Evolutionary conservation across 2,113 vertebrate species (phyloP).

Genomic region (Haemorhous mexicanus): DNA sequence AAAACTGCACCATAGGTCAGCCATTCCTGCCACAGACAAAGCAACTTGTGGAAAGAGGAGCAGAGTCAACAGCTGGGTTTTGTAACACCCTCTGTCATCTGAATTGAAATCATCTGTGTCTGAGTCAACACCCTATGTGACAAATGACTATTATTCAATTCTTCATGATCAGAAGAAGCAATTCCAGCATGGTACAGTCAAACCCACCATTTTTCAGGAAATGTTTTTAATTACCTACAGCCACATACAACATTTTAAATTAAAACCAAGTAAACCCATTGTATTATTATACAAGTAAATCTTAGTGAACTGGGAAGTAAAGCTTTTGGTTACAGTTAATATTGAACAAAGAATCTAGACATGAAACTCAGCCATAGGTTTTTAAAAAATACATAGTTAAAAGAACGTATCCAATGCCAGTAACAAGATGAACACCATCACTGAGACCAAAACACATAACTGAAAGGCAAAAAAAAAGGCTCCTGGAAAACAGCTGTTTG

Average conservation of each 20-base stretch:
- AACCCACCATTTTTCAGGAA: not conserved
- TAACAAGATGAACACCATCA: not conserved
- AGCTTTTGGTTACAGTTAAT: not conserved
- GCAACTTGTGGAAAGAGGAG: not conserved
- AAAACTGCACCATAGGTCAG: not conserved
- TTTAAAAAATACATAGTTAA: not conserved
- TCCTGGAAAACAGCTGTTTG: not conserved
- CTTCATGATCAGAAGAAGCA: not conserved
- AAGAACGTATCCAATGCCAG: not conserved
- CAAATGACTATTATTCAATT: slow-evolving; percentile 2
- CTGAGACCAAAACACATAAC: not conserved
- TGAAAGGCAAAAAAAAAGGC: not conserved
- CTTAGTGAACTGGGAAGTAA: not conserved
- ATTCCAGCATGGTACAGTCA: not conserved
- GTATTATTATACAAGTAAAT: not conserved
- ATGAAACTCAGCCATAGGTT: not conserved
- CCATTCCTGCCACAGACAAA: not conserved
- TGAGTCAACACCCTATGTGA: not conserved
- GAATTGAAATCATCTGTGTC: not conserved
- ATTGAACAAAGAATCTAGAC: not conserved
- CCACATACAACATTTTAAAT: not conserved
- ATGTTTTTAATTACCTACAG: not conserved
- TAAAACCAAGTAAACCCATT: not conserved
- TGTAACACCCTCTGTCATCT: not conserved
- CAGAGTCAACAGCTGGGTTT: slow-evolving; percentile 1